These are phyloP conservation scores for Channa maculata DNA, from an alignment of 2,113 vertebrate genomes.

Conservation along the genomic window DNA sequence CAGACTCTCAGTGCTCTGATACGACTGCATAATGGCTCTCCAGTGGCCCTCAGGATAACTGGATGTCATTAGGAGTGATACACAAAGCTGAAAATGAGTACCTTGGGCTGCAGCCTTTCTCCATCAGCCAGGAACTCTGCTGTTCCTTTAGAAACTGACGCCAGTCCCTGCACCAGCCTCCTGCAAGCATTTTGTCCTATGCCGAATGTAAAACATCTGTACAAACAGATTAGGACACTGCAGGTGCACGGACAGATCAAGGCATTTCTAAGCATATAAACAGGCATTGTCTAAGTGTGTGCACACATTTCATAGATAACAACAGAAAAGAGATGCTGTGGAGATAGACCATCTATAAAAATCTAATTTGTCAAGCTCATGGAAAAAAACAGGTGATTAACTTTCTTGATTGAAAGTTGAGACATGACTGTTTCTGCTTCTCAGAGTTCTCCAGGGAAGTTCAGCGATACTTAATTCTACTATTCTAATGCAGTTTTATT, in stretches of 20 bases:
- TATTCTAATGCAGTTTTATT: neutral
- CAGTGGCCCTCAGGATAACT: slow-evolving; percentile 51
- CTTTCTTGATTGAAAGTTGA: neutral
- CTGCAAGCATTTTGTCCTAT: slow-evolving; percentile 89
- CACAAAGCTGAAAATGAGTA: slow-evolving; percentile 71
- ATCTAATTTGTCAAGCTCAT: neutral
- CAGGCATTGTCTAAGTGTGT: neutral
- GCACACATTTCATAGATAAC: neutral
- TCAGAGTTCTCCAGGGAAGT: neutral
- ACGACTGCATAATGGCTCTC: slow-evolving; percentile 53
- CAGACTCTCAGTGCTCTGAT: slow-evolving; percentile 44
- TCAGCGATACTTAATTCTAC: neutral
- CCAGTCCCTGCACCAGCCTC: slow-evolving; percentile 88
- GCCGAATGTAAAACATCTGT: slow-evolving; percentile 95
- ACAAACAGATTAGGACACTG: slow-evolving; percentile 37
- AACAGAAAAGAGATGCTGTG: neutral
- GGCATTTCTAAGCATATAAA: slow-evolving; percentile 1
- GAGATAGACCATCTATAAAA: neutral
- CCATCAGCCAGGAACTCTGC: slow-evolving; percentile 91
- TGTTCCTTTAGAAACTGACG: slow-evolving; percentile 88
- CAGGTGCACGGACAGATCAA: slow-evolving; percentile 9
- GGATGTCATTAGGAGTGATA: slow-evolving; percentile 49
- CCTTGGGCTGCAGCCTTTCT: slow-evolving; percentile 94
- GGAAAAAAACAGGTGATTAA: slow-evolving; percentile 3
- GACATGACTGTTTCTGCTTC: slow-evolving; percentile 5